Percentiles rank a stretch among this genome's conserved stretches.
Conservation (phyloP, 2,797 vertebrate species). For the Natrix natrix region DNA sequence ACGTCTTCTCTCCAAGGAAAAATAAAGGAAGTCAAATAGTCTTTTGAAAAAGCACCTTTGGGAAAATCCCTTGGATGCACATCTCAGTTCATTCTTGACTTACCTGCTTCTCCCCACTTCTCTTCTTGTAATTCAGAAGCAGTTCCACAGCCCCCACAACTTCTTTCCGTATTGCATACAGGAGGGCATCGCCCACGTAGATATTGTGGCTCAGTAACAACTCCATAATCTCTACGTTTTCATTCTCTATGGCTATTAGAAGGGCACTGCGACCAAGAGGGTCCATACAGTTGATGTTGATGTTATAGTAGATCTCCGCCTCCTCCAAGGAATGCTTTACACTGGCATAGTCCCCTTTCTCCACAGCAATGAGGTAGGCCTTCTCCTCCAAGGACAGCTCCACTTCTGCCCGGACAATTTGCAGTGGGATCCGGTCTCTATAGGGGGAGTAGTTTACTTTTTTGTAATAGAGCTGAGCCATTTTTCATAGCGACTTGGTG, state of each 20-base stretch:
- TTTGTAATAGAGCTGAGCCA: constrained; percentile 93
- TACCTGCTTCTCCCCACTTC: constrained; percentile 92
- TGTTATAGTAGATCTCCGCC: constrained; percentile 95
- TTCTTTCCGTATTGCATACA: constrained; percentile 94
- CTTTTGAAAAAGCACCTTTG: neutral
- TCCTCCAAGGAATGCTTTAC: constrained; percentile 92
- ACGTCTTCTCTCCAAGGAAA: neutral
- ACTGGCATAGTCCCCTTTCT: constrained; percentile 93
- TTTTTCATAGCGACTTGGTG: constrained; percentile 74
- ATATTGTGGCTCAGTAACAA: constrained; percentile 87
- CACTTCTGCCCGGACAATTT: constrained; percentile 92
- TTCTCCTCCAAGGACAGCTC: constrained; percentile 91
- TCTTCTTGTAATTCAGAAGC: constrained; percentile 87
- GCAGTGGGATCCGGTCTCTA: constrained; percentile 90
- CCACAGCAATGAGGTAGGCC: constrained; percentile 91
- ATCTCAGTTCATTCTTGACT: neutral
- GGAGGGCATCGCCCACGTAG: constrained; percentile 90
- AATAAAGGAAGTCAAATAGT: neutral
- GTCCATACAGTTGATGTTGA: constrained; percentile 96
- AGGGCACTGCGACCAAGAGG: constrained; percentile 91
- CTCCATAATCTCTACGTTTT: constrained; percentile 97
- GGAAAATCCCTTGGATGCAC: neutral
- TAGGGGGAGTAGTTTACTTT: constrained; percentile 94
- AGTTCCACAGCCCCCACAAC: constrained; percentile 95
- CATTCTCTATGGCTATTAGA: constrained; percentile 95